Conservation (phyloP, 1,140 invertebrate genomes). For the Aporrectodea caliginosa region DNA sequence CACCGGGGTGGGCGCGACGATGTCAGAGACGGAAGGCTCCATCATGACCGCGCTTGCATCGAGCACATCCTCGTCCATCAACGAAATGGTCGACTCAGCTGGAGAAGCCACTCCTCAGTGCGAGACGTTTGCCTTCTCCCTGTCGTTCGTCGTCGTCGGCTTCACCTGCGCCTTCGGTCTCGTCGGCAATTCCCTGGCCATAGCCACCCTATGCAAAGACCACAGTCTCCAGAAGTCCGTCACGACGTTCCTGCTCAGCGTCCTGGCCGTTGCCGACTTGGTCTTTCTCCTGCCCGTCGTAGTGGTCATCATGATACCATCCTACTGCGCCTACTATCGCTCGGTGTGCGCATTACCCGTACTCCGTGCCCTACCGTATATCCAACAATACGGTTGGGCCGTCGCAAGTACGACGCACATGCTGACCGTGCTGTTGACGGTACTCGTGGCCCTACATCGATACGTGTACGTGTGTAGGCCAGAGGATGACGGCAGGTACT, state of each 20-base stretch:
- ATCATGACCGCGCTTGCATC: too few species aligned
- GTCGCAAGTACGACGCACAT: not conserved
- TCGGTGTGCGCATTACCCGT: not conserved
- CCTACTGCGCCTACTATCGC: slow-evolving; percentile 9
- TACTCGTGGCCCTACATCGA: slow-evolving; percentile 14
- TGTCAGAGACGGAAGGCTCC: too few species aligned
- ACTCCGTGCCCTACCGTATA: not conserved
- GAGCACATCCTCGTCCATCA: not conserved
- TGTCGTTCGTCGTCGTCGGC: slow-evolving; percentile 16
- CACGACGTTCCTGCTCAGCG: slow-evolving; percentile 9
- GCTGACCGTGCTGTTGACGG: not conserved
- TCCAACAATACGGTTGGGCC: slow-evolving; percentile 11
- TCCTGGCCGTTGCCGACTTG: slow-evolving; percentile 10
- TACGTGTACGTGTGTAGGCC: slow-evolving; percentile 12
- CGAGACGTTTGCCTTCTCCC: not conserved
- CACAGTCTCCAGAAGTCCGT: not conserved
- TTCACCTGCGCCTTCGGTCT: slow-evolving; percentile 11
- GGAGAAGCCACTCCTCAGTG: not conserved
- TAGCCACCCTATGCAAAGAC: not conserved
- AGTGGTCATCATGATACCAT: slow-evolving; percentile 13
- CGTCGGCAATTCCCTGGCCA: slow-evolving; percentile 11
- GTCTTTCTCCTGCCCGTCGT: slow-evolving; percentile 11
- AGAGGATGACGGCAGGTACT: not conserved
- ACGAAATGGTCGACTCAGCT: too few species aligned
- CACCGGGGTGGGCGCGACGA: too few species aligned